These are phyloP conservation scores for Graptemys geographica DNA, from an alignment of 2,797 vertebrate genomes.

Conservation along the genomic window DNA sequence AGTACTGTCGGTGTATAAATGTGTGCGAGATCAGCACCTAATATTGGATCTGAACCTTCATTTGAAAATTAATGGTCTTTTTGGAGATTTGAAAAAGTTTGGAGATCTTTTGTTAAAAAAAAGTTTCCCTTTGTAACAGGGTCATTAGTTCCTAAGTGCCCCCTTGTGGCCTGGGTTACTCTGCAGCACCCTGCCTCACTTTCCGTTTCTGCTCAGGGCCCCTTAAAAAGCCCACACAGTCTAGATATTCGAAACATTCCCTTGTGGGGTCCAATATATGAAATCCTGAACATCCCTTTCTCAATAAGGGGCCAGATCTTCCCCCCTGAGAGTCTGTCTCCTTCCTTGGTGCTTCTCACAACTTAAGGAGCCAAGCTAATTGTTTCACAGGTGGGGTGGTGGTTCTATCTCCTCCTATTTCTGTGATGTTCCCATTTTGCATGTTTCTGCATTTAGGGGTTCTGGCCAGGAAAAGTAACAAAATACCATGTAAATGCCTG, in stretches of 20 bases:
- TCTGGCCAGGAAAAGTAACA: background rate
- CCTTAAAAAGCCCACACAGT: background rate
- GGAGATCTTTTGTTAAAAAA: accelerated
- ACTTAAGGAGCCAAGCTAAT: background rate
- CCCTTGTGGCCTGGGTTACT: background rate
- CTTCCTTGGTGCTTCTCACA: background rate
- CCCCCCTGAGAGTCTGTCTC: background rate
- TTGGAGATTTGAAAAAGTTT: background rate
- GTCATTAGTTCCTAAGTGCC: background rate
- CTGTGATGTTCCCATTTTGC: background rate
- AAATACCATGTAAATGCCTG: accelerated
- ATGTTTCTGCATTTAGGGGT: background rate
- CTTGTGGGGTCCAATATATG: background rate
- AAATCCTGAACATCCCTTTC: background rate
- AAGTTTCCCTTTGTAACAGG: background rate
- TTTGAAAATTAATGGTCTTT: background rate
- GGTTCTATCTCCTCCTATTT: background rate
- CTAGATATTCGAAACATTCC: background rate
- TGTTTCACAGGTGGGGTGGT: background rate
- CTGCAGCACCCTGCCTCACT: background rate
- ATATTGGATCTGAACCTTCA: background rate
- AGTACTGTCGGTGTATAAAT: accelerated
- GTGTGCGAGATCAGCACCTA: background rate
- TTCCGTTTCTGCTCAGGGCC: background rate
- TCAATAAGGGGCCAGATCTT: background rate